Evolutionary conservation across 2,797 vertebrate species (phyloP).

Genomic region (Glyptemys insculpta): DNA sequence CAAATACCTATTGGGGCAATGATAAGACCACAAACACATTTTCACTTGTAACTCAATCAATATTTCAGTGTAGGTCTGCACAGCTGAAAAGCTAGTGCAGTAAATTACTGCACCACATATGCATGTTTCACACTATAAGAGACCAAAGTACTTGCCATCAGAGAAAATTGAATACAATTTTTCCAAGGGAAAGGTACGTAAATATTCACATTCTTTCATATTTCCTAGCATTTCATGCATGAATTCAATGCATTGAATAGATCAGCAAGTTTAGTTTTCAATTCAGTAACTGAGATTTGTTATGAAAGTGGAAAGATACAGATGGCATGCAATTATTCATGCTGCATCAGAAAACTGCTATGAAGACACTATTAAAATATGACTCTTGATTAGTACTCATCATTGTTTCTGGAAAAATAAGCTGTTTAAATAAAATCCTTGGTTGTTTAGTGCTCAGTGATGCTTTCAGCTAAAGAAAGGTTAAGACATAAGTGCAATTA

Average conservation of each 20-base stretch:
- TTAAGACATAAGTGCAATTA: constrained; percentile 30
- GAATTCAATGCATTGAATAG: constrained; percentile 15
- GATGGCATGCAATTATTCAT: constrained; percentile 67
- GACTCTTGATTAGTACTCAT: constrained; percentile 65
- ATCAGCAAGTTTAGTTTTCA: constrained; percentile 53
- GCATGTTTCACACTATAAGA: background rate
- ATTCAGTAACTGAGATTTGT: constrained; percentile 25
- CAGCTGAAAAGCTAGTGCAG: background rate
- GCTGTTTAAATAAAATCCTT: constrained; percentile 44
- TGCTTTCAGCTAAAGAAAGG: constrained; percentile 7
- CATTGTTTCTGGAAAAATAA: constrained; percentile 22
- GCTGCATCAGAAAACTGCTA: constrained; percentile 43
- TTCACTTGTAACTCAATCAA: background rate
- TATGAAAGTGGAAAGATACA: constrained; percentile 50
- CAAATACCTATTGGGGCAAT: background rate
- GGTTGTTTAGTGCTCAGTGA: background rate
- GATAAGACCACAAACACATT: background rate
- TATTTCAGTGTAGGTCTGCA: background rate
- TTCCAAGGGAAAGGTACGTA: background rate
- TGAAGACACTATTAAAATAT: constrained; percentile 60
- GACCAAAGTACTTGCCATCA: background rate
- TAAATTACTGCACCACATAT: background rate
- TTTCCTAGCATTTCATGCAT: constrained; percentile 31
- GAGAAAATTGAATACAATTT: background rate
- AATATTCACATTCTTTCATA: background rate